Conservation (phyloP, 2,113 vertebrate species). For the Terrapene triunguis region DNA sequence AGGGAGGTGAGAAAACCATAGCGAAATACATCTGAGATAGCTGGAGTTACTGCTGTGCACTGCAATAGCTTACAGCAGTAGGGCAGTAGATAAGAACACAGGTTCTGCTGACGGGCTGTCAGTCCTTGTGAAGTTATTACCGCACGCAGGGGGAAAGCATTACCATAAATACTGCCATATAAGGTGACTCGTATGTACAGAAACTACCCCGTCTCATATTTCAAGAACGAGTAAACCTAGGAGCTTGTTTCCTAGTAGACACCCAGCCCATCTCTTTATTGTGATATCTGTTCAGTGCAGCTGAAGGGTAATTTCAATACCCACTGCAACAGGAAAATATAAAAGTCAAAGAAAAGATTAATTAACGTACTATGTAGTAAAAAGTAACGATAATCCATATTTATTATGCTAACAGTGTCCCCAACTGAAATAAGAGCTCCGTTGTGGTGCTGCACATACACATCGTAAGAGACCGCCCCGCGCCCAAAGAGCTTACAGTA, state of each 20-base stretch:
- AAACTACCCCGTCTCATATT: not conserved
- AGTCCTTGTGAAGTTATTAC: not conserved
- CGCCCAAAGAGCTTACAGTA: not conserved
- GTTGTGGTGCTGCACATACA: not conserved
- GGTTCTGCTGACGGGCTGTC: not conserved
- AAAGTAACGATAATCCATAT: not conserved
- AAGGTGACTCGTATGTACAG: not conserved
- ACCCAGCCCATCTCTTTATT: not conserved
- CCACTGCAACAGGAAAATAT: rapidly evolving
- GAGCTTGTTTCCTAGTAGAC: not conserved
- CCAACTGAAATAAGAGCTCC: not conserved
- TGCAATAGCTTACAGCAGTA: not conserved
- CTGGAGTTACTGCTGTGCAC: not conserved
- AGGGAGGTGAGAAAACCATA: not conserved
- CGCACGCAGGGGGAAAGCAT: not conserved
- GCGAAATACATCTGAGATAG: not conserved
- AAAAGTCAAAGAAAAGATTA: not conserved
- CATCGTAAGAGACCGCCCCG: not conserved
- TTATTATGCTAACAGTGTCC: not conserved
- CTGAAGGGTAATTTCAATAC: not conserved
- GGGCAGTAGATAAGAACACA: not conserved
- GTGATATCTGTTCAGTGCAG: not conserved
- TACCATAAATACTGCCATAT: not conserved
- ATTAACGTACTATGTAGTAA: not conserved
- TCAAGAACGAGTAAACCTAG: not conserved